phyloP scores from a whole-genome alignment of 2,113 vertebrate genomes.

The Neolamprologus devosi region DNA sequence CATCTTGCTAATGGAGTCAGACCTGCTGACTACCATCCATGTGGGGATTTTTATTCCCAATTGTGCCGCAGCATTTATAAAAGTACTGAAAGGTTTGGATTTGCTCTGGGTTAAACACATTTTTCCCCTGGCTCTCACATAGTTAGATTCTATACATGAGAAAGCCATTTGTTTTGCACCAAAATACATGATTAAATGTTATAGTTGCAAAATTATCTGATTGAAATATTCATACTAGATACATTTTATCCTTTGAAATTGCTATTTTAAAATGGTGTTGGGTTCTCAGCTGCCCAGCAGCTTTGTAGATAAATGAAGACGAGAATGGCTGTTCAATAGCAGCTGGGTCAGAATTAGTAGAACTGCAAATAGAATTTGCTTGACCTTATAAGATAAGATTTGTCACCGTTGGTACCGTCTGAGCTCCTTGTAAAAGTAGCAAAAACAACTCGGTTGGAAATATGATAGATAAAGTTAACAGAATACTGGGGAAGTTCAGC shows the following conservation, averaged over 20 bases:
- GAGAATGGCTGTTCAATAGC: background rate
- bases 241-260: background rate
- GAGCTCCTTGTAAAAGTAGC: background rate
- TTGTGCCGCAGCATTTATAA: background rate
- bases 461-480: background rate
- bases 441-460: background rate
- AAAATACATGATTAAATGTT: background rate
- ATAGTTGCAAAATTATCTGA: background rate
- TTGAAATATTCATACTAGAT: background rate
- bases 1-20: slow-evolving; percentile 15
- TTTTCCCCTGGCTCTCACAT: background rate
- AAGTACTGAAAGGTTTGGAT: background rate
- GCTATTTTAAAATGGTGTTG: background rate
- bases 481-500: background rate
- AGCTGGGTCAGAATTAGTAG: background rate
- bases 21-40: slow-evolving; percentile 12
- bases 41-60: background rate
- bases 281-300: background rate
- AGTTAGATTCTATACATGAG: background rate
- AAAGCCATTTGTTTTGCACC: background rate
- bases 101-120: background rate
- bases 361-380: background rate
- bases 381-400: slow-evolving; percentile 19
- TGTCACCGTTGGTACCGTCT: background rate
- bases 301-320: background rate